These are phyloP conservation scores for Malacoctenus gilli DNA, from an alignment of 2,797 vertebrate genomes.

Conservation along the genomic window DNA sequence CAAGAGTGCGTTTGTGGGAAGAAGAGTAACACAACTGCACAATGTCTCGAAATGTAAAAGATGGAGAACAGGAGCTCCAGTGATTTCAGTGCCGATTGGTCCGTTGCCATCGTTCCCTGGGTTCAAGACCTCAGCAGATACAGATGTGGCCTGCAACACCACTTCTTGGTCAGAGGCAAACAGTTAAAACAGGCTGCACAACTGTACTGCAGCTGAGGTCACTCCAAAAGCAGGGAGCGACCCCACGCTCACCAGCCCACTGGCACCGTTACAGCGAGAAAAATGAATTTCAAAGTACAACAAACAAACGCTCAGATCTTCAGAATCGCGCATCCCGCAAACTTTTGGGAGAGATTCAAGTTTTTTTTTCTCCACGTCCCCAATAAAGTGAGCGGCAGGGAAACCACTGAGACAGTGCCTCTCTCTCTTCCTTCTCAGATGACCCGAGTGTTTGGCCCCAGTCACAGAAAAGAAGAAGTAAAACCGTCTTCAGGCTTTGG, in stretches of 20 bases:
- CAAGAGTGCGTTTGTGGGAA: conserved; percentile 6
- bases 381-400: not conserved
- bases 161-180: conserved; percentile 28
- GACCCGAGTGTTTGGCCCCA: not conserved
- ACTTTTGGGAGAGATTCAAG: not conserved
- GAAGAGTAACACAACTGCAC: conserved; percentile 12
- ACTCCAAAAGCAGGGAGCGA: conserved; percentile 22
- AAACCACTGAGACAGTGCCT: not conserved
- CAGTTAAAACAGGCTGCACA: conserved; percentile 16
- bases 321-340: not conserved
- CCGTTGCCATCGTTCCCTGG: too few relatives aligned
- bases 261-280: conserved; percentile 13
- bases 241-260: conserved; percentile 6
- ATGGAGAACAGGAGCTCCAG: conserved; percentile 2
- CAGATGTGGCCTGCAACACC: conserved; percentile 21
- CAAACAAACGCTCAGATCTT: not conserved
- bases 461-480: not conserved
- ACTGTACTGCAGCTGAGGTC: conserved; percentile 5
- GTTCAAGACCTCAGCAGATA: too few relatives aligned
- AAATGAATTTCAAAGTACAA: conserved; percentile 5
- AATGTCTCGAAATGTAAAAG: conserved; percentile 7
- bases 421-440: conserved; percentile 13
- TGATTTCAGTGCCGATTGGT: too few relatives aligned
- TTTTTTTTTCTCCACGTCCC: not conserved
- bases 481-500: not conserved